Evolutionary conservation across 2,797 vertebrate genomes (phyloP).

Genomic region (Urocyon cinereoargenteus): DNA sequence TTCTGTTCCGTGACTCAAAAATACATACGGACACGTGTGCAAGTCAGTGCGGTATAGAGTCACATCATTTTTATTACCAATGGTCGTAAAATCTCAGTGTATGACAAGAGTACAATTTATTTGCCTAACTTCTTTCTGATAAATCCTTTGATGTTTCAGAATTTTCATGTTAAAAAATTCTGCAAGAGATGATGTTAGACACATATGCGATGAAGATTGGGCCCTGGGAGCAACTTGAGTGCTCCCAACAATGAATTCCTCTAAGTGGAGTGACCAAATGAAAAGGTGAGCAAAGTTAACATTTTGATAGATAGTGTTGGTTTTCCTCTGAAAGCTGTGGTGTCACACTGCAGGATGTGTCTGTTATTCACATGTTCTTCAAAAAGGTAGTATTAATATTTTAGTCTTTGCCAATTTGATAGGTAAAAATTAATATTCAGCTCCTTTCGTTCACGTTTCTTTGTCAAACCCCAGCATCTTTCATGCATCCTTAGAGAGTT

Average conservation of each 20-base stretch:
- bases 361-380: background rate
- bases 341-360: no score
- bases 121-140: background rate
- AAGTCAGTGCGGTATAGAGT: fast-evolving
- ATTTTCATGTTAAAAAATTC: background rate
- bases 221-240: background rate
- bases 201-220: background rate
- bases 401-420: background rate
- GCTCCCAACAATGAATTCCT: background rate
- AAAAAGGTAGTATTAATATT: background rate
- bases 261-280: fast-evolving
- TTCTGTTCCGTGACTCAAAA: background rate
- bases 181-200: background rate
- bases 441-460: background rate
- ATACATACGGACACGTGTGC: fast-evolving
- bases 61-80: background rate
- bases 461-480: background rate
- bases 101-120: no score
- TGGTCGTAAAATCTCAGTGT: no score
- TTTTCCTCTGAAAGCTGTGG: background rate
- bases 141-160: background rate
- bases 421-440: background rate
- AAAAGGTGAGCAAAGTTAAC: background rate
- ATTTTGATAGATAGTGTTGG: background rate
- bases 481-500: fast-evolving